Evolutionary conservation across 2,888 invertebrate species (phyloP), one percentile per base, ranked within the genome.

Genomic region (Schrankia costaestrigalis): DNA sequence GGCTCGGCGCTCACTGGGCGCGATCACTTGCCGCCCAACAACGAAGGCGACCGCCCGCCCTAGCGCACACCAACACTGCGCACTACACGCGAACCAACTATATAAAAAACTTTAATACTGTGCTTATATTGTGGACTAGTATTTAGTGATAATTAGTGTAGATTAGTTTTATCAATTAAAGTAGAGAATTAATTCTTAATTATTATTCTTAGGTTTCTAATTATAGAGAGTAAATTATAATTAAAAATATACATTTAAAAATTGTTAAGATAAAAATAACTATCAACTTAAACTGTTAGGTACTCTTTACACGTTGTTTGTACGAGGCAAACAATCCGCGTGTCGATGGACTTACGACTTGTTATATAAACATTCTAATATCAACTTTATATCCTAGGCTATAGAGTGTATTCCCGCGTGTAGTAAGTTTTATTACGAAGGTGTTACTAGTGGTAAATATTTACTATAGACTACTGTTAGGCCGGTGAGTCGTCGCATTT

Each of bases 21-120:
- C 59, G 63, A 56, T 75, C 78, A 75, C 61, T 75, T 71, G 74
- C 72, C 76, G 74, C 71, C 71, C 69, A 59, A 56, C 67, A 59
- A 51, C 55, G 52, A 55, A 52, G 74, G 69, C 75, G 75, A 62
- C 75, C 78, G 75, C 82, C 78, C 75, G 71, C 66, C 57, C 52
- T 34, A 32, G 14, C 41, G 44, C 54, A 45, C 51, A 40, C 59
- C 51, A 46, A 46, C 54, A 39, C 25, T 29, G 37, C 27, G 29
- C 12, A 12, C 26, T 42, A 40, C 39, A 38, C 23, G 49, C 42
- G 33, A 35, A 25, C n/a, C 21, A 6, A 13, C 7, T 25, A 27
- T 22, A 23, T 11, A 23, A 3, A 27, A 18, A 31, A 39, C 24
- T 39, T 7, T 24, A 19, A 12, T 13, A 19, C 13, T 10, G 27